phyloP scores from a whole-genome alignment of 2,888 invertebrate genomes.

The Dynastes maya region DNA sequence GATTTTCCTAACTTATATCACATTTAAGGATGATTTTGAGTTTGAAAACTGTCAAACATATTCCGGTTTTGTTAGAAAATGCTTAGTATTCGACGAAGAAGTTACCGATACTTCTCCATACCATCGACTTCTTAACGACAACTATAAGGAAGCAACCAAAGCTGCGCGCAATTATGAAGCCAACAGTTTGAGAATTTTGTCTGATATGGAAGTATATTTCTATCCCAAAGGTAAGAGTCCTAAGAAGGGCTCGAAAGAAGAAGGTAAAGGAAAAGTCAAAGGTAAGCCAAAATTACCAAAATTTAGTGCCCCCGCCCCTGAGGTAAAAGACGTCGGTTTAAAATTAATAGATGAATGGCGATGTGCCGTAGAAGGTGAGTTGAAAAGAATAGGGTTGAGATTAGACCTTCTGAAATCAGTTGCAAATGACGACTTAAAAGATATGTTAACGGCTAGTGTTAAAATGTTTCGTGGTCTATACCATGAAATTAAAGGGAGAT shows the following conservation, averaged over 20 bases:
- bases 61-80: slow-evolving; percentile 18
- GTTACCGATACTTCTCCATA: slow-evolving; percentile 50
- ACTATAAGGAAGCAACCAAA: slow-evolving; percentile 65
- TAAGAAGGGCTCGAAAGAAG: background rate
- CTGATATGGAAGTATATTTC: slow-evolving; percentile 48
- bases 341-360: slow-evolving; percentile 75
- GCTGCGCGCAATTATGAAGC: slow-evolving; percentile 62
- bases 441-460: slow-evolving; percentile 70
- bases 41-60: slow-evolving; percentile 34
- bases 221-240: slow-evolving; percentile 45
- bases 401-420: slow-evolving; percentile 71
- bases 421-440: slow-evolving; percentile 70
- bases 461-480: slow-evolving; percentile 72
- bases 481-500: slow-evolving; percentile 69
- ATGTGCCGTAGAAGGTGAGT: slow-evolving; percentile 74
- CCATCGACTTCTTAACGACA: slow-evolving; percentile 51
- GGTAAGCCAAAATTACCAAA: slow-evolving; percentile 49
- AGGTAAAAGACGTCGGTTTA: slow-evolving; percentile 65
- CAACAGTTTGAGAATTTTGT: slow-evolving; percentile 18
- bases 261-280: slow-evolving; percentile 27
- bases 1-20: slow-evolving; percentile 27
- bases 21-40: slow-evolving; percentile 44
- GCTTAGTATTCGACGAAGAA: slow-evolving; percentile 35
- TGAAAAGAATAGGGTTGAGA: slow-evolving; percentile 71
- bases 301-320: slow-evolving; percentile 54